Evolutionary conservation across 1,140 invertebrate genomes (phyloP), one percentile per base, ranked within the genome.

Genomic region (Trichonephila clavata): DNA sequence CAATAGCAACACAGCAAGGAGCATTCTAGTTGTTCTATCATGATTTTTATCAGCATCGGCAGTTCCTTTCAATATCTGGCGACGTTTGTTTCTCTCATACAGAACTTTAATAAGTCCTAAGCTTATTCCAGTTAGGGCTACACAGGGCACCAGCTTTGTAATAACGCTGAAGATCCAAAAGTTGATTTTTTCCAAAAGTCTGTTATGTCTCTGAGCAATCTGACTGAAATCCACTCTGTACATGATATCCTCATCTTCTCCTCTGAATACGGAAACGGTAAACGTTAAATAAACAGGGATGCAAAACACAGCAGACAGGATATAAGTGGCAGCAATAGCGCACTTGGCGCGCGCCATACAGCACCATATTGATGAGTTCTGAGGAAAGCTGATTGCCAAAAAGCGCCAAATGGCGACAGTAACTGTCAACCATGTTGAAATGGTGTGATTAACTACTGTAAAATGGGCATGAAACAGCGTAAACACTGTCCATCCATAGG

Each of bases 391-490:
- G 0, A 99, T 98, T 0, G 98, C 98, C 20, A 99, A 97, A 95
- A 98, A 99, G 13, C 98, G 96, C 98, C 99, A 99, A 14, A 99
- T 97, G 0, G 98, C 98, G 63, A 99, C 95, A 1, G 98, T 98
- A 0, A 99, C 97, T 0, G 98, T 99, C 91, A 99, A 95, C 97
- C 98, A 99, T 90, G 99, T 99, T 0, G 98, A 98, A 80, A 99
- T 98, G 0, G 98, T 99, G 95, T 99, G 98, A 95, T 98, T 96
- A 1, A 98, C 98, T 97, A 96, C 95, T 14, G 96, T 96, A 95
- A 98, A 99, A 94, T 98, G 97, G 7, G 97, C 97, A 84, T 95
- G 95, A 50, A 95, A 94, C 10, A 95, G 88, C 6, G 95, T 95
- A 86, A 94, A 95, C 1, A 95, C 57, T 8, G 94, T 92, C 94